phyloP scores from a whole-genome alignment of 2,797 vertebrate genomes.

The Pipistrellus pipistrellus region DNA sequence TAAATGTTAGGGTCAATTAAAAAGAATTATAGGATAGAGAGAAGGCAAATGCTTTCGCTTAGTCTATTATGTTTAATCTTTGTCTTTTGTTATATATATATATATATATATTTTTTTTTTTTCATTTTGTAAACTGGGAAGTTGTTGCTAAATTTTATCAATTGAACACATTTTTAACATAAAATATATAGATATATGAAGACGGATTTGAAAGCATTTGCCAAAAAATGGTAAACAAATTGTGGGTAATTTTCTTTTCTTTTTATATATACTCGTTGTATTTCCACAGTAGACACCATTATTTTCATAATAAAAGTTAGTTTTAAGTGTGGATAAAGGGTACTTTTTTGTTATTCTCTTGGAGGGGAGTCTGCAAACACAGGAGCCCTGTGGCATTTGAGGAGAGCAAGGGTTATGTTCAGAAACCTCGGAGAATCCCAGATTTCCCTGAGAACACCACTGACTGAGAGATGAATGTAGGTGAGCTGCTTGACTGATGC shows the following conservation, averaged over 20 bases:
- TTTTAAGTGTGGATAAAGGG: neutral
- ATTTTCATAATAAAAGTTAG: neutral
- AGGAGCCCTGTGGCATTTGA: neutral
- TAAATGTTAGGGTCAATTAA: neutral
- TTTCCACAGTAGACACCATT: neutral
- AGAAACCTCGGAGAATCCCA: neutral
- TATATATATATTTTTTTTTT: neutral
- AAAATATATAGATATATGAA: neutral
- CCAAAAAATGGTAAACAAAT: neutral
- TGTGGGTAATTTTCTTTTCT: neutral
- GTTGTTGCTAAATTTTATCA: neutral
- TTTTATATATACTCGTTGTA: neutral
- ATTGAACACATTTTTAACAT: constrained; percentile 13
- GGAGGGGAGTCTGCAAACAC: neutral
- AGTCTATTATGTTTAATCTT: neutral
- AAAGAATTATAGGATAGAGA: neutral
- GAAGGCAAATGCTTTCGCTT: neutral
- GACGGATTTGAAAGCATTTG: neutral
- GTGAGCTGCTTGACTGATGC: neutral
- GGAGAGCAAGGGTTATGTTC: neutral
- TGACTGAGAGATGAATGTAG: rapidly evolving
- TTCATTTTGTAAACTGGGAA: neutral
- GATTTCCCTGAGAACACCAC: neutral
- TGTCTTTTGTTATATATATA: neutral
- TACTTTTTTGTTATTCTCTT: neutral